Percentiles rank a stretch among this genome's conserved stretches.
Evolutionary conservation across 2,797 vertebrate genomes (phyloP).

Genomic region (Acipenser oxyrinchus): DNA sequence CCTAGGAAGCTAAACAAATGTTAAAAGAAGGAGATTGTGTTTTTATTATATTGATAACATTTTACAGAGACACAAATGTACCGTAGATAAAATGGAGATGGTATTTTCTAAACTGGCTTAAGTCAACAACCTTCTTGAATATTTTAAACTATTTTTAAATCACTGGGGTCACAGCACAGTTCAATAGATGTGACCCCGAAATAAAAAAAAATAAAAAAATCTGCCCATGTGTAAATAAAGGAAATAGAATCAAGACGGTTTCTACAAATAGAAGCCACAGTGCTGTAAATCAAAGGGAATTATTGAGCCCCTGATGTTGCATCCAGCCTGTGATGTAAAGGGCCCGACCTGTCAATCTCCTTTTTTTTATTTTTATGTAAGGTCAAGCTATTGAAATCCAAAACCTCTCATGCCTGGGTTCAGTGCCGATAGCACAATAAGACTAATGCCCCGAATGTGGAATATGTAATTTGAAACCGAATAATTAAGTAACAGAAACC

Average conservation of each 20-base stretch:
- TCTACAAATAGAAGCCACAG: background rate
- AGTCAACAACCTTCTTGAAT: no score
- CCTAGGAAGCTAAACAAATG: no score
- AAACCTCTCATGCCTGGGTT: constrained; percentile 34
- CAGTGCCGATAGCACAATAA: constrained; percentile 39
- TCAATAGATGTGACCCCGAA: background rate
- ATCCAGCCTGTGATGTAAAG: constrained; percentile 48
- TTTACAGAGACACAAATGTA: no score
- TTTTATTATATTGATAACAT: no score
- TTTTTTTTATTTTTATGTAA: constrained; percentile 30
- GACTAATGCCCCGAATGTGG: constrained; percentile 41
- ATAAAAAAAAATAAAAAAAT: background rate
- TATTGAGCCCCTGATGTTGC: constrained; percentile 54
- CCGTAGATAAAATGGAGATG: no score
- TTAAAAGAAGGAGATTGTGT: no score
- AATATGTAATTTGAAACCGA: constrained; percentile 46
- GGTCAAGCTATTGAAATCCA: constrained; percentile 42
- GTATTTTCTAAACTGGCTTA: no score
- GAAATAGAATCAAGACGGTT: background rate
- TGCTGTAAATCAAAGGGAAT: constrained; percentile 41
- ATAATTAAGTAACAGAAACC: constrained; percentile 46
- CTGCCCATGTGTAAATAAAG: constrained; percentile 1
- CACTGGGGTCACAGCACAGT: no score
- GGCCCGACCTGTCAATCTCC: constrained; percentile 46
- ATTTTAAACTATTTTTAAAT: no score